phyloP scores from a whole-genome alignment of 2,888 invertebrate genomes.

The Gerris lacustris region DNA sequence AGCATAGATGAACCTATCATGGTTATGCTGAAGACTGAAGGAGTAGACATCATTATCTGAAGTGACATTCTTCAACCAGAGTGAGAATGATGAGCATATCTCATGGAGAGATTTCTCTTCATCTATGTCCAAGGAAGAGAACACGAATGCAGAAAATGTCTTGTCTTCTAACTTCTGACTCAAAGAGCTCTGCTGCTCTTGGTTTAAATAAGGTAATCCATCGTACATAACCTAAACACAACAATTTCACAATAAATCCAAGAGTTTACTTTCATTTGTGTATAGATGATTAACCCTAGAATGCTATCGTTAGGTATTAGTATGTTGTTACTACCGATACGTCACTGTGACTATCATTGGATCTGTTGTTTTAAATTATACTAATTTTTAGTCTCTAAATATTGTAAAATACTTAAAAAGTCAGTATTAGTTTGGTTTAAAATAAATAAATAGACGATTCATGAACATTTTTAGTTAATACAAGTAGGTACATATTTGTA shows the following conservation, averaged over 20 bases:
- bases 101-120: conserved; percentile 35
- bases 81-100: conserved; percentile 34
- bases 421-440: too few species aligned
- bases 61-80: conserved; percentile 35
- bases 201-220: conserved; percentile 22
- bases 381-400: too few species aligned
- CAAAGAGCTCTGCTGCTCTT: conserved; percentile 41
- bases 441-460: too few species aligned
- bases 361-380: too few species aligned
- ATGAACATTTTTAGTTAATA: too few species aligned
- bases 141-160: conserved; percentile 30
- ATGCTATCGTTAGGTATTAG: too few species aligned
- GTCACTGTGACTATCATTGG: too few species aligned
- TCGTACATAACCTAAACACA: conserved; percentile 22
- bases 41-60: conserved; percentile 33
- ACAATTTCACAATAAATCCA: background rate
- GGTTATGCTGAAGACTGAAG: conserved; percentile 39
- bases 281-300: too few species aligned
- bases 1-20: conserved; percentile 41
- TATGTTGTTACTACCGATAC: too few species aligned
- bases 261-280: too few species aligned
- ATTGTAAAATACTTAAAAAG: too few species aligned
- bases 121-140: conserved; percentile 29
- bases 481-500: too few species aligned
- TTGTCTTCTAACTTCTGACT: conserved; percentile 36